phyloP scores from a whole-genome alignment of 1,140 invertebrate genomes.

The Triops cancriformis region DNA sequence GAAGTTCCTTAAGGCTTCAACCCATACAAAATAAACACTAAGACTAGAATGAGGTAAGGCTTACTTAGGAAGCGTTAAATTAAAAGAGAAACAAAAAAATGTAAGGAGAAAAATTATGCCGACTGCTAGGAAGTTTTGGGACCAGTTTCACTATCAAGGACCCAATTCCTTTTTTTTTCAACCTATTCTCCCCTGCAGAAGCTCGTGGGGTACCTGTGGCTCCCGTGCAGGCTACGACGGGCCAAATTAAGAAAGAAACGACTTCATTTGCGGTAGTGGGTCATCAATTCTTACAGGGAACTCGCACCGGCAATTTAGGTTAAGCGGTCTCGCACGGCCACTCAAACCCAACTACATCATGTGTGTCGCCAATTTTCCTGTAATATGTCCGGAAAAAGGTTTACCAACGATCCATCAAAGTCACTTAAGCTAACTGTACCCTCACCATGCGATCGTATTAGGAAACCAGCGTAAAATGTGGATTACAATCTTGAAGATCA shows the following conservation, averaged over 20 bases:
- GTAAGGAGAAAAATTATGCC: neutral
- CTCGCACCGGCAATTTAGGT: neutral
- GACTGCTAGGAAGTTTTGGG: neutral
- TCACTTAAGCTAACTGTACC: neutral
- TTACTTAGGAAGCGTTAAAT: neutral
- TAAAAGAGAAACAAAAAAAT: neutral
- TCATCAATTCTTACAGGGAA: neutral
- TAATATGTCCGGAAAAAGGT: neutral
- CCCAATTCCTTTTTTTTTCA: neutral
- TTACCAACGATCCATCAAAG: neutral
- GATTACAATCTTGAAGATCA: neutral
- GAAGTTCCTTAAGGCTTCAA: neutral
- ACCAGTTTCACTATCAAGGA: constrained; percentile 1
- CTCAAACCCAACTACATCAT: neutral
- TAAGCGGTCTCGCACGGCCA: neutral
- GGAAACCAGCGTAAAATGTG: neutral
- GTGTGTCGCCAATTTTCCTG: neutral
- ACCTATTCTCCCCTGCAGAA: neutral
- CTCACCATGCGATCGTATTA: neutral
- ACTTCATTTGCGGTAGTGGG: constrained; percentile 4
- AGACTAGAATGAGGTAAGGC: neutral
- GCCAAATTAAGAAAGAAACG: neutral
- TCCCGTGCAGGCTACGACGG: neutral
- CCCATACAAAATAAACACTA: neutral
- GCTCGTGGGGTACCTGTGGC: neutral